phyloP scores from a whole-genome alignment of 2,113 vertebrate genomes.

The Axis porcinus region DNA sequence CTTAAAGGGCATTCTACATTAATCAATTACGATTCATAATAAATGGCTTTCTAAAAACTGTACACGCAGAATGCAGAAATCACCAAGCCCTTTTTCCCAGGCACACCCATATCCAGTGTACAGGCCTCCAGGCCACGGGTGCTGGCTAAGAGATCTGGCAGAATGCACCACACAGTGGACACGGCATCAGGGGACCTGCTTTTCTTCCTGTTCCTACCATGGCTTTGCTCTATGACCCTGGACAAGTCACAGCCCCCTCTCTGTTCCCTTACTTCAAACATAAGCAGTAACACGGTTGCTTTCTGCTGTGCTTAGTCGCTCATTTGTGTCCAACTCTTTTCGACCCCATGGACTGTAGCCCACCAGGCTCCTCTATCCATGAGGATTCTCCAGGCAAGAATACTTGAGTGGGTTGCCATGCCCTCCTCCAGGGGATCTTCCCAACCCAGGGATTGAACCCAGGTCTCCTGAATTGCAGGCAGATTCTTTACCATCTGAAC shows the following conservation, averaged over 20 bases:
- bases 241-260: neutral
- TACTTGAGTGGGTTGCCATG: neutral
- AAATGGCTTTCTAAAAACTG: constrained; percentile 25
- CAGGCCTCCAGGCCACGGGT: neutral
- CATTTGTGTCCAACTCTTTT: neutral
- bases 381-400: neutral
- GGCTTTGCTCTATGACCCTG: neutral
- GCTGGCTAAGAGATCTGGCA: neutral
- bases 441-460: neutral
- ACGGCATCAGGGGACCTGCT: neutral
- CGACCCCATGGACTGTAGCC: neutral
- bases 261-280: neutral
- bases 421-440: neutral
- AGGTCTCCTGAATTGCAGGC: neutral
- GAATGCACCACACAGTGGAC: neutral
- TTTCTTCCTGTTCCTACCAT: neutral
- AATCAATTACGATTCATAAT: neutral
- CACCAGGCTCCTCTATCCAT: neutral
- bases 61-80: neutral
- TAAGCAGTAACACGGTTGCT: neutral
- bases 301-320: neutral
- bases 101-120: neutral
- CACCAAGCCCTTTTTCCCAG: neutral
- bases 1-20: neutral
- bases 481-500: neutral